A percentile compares a stretch with the other conserved stretches of the same genome.
Conservation (phyloP, 2,888 invertebrate species). For the Tachystola acroxantha region DNA sequence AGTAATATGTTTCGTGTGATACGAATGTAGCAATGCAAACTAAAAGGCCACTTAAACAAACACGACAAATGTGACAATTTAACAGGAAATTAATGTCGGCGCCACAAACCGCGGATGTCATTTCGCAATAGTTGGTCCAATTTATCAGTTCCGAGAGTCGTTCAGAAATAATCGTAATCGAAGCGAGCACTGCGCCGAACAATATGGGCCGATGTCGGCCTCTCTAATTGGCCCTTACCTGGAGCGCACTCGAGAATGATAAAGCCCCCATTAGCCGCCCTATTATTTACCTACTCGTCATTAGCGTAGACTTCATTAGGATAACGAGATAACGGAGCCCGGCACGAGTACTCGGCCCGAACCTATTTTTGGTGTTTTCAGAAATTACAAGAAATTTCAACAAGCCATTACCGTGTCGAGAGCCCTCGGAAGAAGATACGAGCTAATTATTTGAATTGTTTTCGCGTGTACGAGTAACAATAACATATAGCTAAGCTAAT, state of each 20-base stretch:
- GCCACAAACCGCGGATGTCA: constrained; percentile 65
- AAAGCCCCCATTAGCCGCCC: constrained; percentile 78
- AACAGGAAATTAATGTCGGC: constrained; percentile 59
- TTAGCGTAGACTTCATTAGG: constrained; percentile 79
- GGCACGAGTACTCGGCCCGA: constrained; percentile 48
- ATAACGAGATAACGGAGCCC: constrained; percentile 77
- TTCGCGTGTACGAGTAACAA: constrained; percentile 1
- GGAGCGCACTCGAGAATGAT: constrained; percentile 78
- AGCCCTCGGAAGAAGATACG: constrained; percentile 30
- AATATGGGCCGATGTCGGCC: constrained; percentile 75
- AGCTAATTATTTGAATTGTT: constrained; percentile 47
- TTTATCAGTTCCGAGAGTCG: constrained; percentile 71
- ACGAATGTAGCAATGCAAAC: neutral
- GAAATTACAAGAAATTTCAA: constrained; percentile 45
- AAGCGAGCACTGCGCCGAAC: constrained; percentile 71
- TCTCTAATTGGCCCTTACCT: constrained; percentile 79
- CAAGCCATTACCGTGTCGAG: constrained; percentile 35
- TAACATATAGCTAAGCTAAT: constrained; percentile 10
- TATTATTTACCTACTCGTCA: constrained; percentile 79
- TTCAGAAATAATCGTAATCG: constrained; percentile 76
- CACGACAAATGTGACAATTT: constrained; percentile 35
- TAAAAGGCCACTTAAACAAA: constrained; percentile 3
- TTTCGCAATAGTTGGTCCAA: constrained; percentile 75
- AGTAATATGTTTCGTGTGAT: too few species aligned
- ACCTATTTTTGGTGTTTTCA: constrained; percentile 65